Evolutionary conservation across 2,113 vertebrate genomes (phyloP).

Genomic region (Illadopsis cleaveri): DNA sequence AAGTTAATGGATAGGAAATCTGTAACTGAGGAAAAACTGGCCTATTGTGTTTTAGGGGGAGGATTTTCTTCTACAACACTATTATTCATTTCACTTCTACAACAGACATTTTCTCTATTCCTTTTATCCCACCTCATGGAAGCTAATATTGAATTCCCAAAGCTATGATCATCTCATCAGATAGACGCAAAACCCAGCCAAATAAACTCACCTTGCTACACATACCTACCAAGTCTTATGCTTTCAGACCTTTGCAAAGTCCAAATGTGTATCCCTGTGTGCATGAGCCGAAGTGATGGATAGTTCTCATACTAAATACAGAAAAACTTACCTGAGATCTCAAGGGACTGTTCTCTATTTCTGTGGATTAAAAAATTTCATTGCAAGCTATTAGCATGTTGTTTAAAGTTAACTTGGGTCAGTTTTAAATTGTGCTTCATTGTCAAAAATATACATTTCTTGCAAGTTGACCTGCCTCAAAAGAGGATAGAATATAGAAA

Average conservation of each 20-base stretch:
- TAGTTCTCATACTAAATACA: neutral
- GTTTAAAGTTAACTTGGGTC: neutral
- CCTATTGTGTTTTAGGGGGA: neutral
- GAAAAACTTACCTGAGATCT: neutral
- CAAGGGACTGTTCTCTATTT: neutral
- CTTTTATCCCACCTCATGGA: neutral
- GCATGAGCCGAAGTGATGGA: neutral
- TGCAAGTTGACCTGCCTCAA: neutral
- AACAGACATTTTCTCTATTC: neutral
- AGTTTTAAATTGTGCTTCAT: neutral
- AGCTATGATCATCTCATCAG: neutral
- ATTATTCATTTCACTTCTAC: neutral
- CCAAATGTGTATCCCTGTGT: neutral
- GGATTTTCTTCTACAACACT: neutral
- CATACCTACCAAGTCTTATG: neutral
- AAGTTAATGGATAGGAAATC: neutral
- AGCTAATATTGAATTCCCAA: neutral
- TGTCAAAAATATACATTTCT: neutral
- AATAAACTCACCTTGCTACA: neutral
- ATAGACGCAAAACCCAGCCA: neutral
- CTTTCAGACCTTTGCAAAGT: neutral
- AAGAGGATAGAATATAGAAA: no score
- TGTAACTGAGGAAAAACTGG: neutral
- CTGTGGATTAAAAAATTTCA: neutral
- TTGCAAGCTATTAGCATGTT: neutral